Evolutionary conservation across 2,797 vertebrate genomes (phyloP).

Genomic region (Cercopithecus neglectus): DNA sequence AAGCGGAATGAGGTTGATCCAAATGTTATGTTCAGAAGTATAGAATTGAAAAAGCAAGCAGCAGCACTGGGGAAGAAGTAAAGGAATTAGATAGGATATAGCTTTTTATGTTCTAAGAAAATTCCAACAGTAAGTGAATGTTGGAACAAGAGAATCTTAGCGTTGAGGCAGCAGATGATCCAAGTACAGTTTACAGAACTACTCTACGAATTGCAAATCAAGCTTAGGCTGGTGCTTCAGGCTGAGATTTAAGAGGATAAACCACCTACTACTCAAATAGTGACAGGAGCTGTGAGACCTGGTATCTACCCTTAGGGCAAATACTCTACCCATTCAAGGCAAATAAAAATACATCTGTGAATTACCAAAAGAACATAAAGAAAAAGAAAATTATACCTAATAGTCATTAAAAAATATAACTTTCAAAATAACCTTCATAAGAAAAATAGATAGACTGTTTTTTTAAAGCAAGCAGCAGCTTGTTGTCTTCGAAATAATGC

Average conservation of each 20-base stretch:
- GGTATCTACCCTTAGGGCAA: conserved; percentile 8
- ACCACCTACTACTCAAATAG: conserved; percentile 54
- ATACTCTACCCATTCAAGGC: conserved; percentile 42
- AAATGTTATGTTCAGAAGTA: conserved; percentile 37
- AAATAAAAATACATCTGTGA: conserved; percentile 64
- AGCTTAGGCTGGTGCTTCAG: conserved; percentile 44
- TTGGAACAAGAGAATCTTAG: conserved; percentile 36
- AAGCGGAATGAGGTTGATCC: neutral
- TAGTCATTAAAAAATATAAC: conserved; percentile 41
- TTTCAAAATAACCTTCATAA: conserved; percentile 58
- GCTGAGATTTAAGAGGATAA: conserved; percentile 61
- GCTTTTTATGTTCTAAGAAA: conserved; percentile 52
- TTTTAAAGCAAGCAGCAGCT: conserved; percentile 53
- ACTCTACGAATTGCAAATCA: conserved; percentile 70
- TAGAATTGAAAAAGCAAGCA: neutral
- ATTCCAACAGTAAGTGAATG: conserved; percentile 53
- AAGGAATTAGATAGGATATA: neutral
- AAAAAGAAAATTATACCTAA: conserved; percentile 50
- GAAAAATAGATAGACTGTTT: conserved; percentile 52
- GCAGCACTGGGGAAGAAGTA: neutral
- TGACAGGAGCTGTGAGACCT: conserved; percentile 27
- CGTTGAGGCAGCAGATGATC: conserved; percentile 61
- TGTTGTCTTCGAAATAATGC: conserved; percentile 73
- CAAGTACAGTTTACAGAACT: conserved; percentile 62
- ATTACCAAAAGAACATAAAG: conserved; percentile 26